phyloP scores from a whole-genome alignment of 2,113 vertebrate species.

The Syngnathoides biaculeatus region DNA sequence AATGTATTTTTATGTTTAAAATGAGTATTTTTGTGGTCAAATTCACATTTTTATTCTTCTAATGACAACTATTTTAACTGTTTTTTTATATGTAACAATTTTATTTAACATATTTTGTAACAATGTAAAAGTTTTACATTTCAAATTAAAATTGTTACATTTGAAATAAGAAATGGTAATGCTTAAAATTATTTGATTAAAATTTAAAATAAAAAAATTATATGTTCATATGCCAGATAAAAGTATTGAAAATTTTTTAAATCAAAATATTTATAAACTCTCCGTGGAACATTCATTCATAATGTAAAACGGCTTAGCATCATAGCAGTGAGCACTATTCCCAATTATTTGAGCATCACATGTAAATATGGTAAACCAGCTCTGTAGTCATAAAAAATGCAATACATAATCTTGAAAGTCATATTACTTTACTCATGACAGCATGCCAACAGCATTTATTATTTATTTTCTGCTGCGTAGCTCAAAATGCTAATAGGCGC shows the following conservation, averaged over 20 bases:
- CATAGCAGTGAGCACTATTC: neutral
- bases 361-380: no score
- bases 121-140: no score
- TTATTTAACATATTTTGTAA: no score
- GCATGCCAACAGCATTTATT: neutral
- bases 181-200: no score
- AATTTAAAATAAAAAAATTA: no score
- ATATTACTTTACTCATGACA: neutral
- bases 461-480: neutral
- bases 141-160: neutral
- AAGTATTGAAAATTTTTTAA: neutral
- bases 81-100: no score
- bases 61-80: no score
- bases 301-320: neutral
- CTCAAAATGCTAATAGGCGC: neutral
- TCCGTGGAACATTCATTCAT: neutral
- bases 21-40: neutral
- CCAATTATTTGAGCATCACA: neutral
- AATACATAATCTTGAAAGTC: neutral
- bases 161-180: no score
- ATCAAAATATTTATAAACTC: neutral
- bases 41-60: neutral
- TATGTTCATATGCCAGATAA: no score
- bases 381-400: neutral
- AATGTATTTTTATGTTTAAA: no score